phyloP scores from a whole-genome alignment of 1,140 invertebrate species.

The Temnothorax longispinosus region DNA sequence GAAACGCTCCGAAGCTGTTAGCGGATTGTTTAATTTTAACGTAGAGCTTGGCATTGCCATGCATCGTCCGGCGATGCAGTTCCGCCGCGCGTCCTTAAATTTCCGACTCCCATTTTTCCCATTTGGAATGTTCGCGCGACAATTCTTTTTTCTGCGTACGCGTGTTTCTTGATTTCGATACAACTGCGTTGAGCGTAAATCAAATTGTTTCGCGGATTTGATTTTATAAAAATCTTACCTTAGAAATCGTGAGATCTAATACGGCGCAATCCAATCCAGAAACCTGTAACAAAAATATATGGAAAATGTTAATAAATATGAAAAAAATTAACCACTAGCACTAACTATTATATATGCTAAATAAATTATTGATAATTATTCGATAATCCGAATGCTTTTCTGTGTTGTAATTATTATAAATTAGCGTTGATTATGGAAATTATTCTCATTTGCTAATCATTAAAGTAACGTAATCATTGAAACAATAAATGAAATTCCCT shows the following conservation, averaged over 20 bases:
- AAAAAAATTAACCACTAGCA: neutral
- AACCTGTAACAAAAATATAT: neutral
- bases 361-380: constrained; percentile 33
- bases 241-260: neutral
- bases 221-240: constrained; percentile 21
- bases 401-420: constrained; percentile 40
- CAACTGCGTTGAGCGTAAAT: neutral
- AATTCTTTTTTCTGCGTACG: neutral
- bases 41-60: constrained; percentile 5
- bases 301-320: neutral
- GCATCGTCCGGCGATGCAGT: neutral
- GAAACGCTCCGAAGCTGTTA: constrained; percentile 38
- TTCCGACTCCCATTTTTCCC: constrained; percentile 6
- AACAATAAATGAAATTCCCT: constrained; percentile 45
- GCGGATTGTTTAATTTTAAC: constrained; percentile 53
- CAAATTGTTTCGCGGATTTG: neutral
- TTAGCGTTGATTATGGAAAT: constrained; percentile 44
- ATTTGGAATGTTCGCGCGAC: neutral
- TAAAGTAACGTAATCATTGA: constrained; percentile 33
- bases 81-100: constrained; percentile 3
- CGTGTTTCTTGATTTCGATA: neutral
- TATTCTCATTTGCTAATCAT: constrained; percentile 34
- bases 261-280: neutral
- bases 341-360: constrained; percentile 5
- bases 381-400: constrained; percentile 14